phyloP scores from a whole-genome alignment of 2,888 invertebrate genomes.

The Hipparchia semele region DNA sequence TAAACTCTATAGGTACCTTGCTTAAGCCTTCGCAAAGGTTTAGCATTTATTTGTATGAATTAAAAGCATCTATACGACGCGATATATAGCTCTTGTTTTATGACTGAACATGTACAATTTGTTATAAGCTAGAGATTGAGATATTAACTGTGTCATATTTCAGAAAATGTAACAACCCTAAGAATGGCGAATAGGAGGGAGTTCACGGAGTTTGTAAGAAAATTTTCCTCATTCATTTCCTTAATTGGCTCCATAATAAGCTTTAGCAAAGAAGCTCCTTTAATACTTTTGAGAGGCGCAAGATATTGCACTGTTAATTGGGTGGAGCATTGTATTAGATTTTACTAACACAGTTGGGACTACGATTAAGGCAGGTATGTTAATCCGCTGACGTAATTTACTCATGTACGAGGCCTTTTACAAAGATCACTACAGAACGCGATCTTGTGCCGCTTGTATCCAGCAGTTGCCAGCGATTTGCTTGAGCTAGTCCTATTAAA shows the following conservation, averaged over 20 bases:
- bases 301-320: slow-evolving; percentile 38
- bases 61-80: too few species aligned
- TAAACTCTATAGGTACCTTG: too few species aligned
- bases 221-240: slow-evolving; percentile 49
- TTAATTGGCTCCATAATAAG: slow-evolving; percentile 46
- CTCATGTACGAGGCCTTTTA: neutral
- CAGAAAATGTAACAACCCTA: slow-evolving; percentile 2
- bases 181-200: slow-evolving; percentile 49
- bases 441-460: too few species aligned
- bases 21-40: too few species aligned
- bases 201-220: slow-evolving; percentile 48
- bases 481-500: too few species aligned
- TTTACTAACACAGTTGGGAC: slow-evolving; percentile 26
- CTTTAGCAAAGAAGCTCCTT: slow-evolving; percentile 39
- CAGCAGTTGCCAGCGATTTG: too few species aligned
- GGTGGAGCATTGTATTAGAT: slow-evolving; percentile 31
- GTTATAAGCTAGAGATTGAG: too few species aligned
- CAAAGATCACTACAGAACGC: too few species aligned
- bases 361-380: slow-evolving; percentile 29
- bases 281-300: slow-evolving; percentile 40
- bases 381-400: slow-evolving; percentile 10
- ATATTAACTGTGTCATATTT: neutral
- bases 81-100: too few species aligned
- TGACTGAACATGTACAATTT: too few species aligned
- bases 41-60: too few species aligned